Evolutionary conservation across 2,797 vertebrate genomes (phyloP), one percentile per base, ranked within the genome.

Genomic region (Lutra lutra): DNA sequence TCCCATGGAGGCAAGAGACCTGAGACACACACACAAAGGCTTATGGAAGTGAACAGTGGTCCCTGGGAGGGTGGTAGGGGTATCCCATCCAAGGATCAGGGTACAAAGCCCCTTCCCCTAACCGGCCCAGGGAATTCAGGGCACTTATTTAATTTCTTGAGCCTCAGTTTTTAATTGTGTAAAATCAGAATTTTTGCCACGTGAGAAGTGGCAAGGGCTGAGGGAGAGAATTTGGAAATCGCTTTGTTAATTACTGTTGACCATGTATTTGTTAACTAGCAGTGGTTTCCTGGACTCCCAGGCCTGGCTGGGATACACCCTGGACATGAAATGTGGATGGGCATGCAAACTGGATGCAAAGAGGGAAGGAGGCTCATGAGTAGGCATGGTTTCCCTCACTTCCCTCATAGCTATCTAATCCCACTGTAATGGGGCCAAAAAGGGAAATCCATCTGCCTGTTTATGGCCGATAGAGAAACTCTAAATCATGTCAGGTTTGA

Each of bases 401-500:
- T 12, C 27, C 27, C 23, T 21, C 14, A 8, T 2, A 40, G 25
- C 14, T 48, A 38, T 51, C 51, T 75, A 87, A 89, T 64, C 32
- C n/a, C 46, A 54, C n/a, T 70, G 3, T 83, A 73, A 54, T 58
- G 75, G 68, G 25, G 14, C 23, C 46, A 21, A 35, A 82, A 82
- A 62, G 11, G 27, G 56, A 58, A 72, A 70, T 38, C 68, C 7
- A 56, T 25, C 58, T 93, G 68, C 21, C 60, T 48, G 25, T 64
- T 95, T 64, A 80, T 48, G 85, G 64, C 38, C 70, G 48, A 58
- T 0, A 78, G 54, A 75, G 91, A 87, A 93, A 95, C 40, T 89
- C 94, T 77, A 87, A 46, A 88, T 56, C 12, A 56, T n/a, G 14
- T 62, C 48, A 68, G 78, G 27, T 46, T 56, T 62, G 29, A 90